phyloP scores from a whole-genome alignment of 2,888 invertebrate species.

The Nephrotoma guestfalica region DNA sequence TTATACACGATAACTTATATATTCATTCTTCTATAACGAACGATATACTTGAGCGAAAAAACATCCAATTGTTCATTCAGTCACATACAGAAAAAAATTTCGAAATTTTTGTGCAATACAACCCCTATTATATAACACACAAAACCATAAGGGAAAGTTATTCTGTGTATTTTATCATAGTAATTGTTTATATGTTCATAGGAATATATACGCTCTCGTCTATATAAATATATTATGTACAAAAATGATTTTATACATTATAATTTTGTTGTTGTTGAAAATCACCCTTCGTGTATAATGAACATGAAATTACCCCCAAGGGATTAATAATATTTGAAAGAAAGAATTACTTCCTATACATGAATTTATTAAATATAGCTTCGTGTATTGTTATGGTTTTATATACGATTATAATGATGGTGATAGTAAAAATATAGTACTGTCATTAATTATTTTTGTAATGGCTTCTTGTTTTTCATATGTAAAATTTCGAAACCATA shows the following conservation, averaged over 20 bases:
- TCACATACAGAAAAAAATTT: not conserved
- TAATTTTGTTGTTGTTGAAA: slow-evolving; percentile 1
- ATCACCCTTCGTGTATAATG: not conserved
- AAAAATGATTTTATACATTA: not conserved
- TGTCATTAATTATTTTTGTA: not conserved
- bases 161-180: not conserved
- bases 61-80: not conserved
- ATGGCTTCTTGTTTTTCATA: not conserved
- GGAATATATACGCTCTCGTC: not conserved
- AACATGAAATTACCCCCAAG: slow-evolving; percentile 2
- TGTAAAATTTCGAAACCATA: not conserved
- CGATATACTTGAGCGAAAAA: not conserved
- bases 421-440: not conserved
- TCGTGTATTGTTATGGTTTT: not conserved
- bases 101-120: not conserved
- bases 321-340: not conserved
- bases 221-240: not conserved
- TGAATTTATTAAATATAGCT: not conserved
- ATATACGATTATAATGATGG: not conserved
- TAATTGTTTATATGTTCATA: not conserved
- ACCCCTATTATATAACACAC: not conserved
- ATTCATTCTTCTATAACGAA: not conserved
- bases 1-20: not conserved
- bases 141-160: not conserved
- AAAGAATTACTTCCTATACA: not conserved